These are phyloP conservation scores for Poeciliopsis turrubarensis DNA, from an alignment of 2,113 vertebrate genomes.

Conservation along the genomic window DNA sequence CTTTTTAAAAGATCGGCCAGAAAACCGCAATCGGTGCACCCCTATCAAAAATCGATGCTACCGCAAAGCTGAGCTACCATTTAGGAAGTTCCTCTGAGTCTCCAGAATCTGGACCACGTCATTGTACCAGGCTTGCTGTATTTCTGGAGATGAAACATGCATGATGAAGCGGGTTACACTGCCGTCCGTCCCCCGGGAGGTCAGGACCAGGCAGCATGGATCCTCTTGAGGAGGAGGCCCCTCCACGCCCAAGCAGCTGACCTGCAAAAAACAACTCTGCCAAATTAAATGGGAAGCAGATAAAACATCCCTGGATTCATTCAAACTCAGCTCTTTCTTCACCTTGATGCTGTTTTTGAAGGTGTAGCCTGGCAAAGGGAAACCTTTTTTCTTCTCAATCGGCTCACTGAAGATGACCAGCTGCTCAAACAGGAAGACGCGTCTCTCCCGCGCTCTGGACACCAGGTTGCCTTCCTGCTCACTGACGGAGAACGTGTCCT, in stretches of 20 bases:
- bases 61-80: constrained; percentile 75
- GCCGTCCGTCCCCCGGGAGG: constrained; percentile 84
- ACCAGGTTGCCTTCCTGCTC: constrained; percentile 83
- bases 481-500: constrained; percentile 87
- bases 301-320: neutral
- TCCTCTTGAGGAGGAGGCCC: constrained; percentile 79
- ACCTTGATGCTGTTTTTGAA: constrained; percentile 93
- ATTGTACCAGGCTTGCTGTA: constrained; percentile 82
- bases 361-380: constrained; percentile 84
- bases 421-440: constrained; percentile 92
- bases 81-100: constrained; percentile 89
- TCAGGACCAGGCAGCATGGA: constrained; percentile 83
- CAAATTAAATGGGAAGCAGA: neutral
- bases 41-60: neutral
- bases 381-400: constrained; percentile 87
- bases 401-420: constrained; percentile 90
- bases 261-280: constrained; percentile 67
- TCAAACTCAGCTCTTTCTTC: neutral
- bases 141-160: constrained; percentile 77
- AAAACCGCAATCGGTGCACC: no score
- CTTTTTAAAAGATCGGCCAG: no score
- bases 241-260: constrained; percentile 89
- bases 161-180: constrained; percentile 82
- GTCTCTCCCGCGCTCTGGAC: constrained; percentile 83
- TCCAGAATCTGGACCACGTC: constrained; percentile 89